These are phyloP conservation scores for Xestia rhomboidea DNA, from an alignment of 2,888 invertebrate species.

Conservation along the genomic window DNA sequence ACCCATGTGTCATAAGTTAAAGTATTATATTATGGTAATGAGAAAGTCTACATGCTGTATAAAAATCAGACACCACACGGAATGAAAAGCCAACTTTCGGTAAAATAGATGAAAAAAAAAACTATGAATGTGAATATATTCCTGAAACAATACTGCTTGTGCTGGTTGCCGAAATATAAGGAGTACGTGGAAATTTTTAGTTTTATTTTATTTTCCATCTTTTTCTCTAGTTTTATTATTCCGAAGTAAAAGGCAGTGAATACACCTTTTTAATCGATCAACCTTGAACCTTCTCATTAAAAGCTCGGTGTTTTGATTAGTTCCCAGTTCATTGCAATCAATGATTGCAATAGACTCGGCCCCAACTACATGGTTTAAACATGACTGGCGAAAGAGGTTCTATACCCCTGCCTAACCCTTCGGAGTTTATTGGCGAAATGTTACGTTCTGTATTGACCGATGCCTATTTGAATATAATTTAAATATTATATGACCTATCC, in stretches of 20 bases:
- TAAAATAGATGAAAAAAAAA: neutral
- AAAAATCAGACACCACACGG: neutral
- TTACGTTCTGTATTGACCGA: neutral
- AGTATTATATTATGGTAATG: no score
- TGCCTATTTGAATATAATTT: no score
- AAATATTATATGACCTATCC: neutral
- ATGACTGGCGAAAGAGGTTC: no score
- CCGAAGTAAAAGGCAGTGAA: neutral
- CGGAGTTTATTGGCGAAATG: no score
- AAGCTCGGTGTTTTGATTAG: neutral
- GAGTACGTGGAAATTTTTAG: constrained; percentile 11
- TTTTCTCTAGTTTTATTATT: neutral
- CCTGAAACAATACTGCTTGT: constrained; percentile 20
- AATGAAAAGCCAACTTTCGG: constrained; percentile 23
- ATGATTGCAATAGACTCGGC: neutral
- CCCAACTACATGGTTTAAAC: no score
- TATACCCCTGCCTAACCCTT: no score
- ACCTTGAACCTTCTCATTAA: neutral
- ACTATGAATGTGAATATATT: neutral
- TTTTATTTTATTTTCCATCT: constrained; percentile 25
- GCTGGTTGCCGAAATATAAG: constrained; percentile 39
- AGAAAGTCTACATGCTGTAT: neutral
- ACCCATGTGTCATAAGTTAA: no score
- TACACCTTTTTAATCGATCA: neutral
- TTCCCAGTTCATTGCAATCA: neutral